These are phyloP conservation scores for Parazoanthus swiftii DNA, from an alignment of 92 coral and sea anemone species.

Conservation along the genomic window DNA sequence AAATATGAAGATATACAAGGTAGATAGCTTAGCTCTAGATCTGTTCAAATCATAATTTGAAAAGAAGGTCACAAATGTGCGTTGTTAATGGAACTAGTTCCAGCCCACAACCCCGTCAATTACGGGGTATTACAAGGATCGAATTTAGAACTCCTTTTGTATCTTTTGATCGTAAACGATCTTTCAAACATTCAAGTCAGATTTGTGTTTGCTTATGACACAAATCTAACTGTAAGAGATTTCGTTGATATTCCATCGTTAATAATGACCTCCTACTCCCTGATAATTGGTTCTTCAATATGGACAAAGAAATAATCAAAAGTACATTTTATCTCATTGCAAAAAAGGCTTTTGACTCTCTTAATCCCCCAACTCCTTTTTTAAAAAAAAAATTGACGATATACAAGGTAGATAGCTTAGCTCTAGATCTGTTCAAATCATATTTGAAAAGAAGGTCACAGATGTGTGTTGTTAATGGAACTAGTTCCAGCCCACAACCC, in stretches of 20 bases:
- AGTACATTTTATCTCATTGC: slow-evolving; percentile 29
- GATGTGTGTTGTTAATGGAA: slow-evolving; percentile 8
- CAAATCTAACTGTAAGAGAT: slow-evolving; percentile 2
- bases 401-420: background rate
- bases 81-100: slow-evolving; percentile 2
- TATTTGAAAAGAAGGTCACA: background rate
- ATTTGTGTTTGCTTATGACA: background rate
- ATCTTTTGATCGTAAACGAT: background rate
- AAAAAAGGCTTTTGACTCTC: slow-evolving; percentile 36
- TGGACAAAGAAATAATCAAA: slow-evolving; percentile 45
- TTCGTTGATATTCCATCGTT: too few relatives aligned
- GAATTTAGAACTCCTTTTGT: background rate
- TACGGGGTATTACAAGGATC: slow-evolving; percentile 2
- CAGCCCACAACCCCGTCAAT: slow-evolving; percentile 1
- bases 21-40: background rate
- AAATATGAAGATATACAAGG: background rate
- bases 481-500: background rate
- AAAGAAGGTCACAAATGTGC: slow-evolving; percentile 4
- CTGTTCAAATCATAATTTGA: slow-evolving; percentile 2
- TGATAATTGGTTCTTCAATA: slow-evolving; percentile 38
- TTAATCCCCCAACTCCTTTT: slow-evolving; percentile 18
- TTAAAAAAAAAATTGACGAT: background rate
- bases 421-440: slow-evolving; percentile 7
- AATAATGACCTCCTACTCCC: too few relatives aligned
- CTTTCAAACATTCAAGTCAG: slow-evolving; percentile 3